phyloP scores from a whole-genome alignment of 2,888 invertebrate genomes.

The Clostera curtula region DNA sequence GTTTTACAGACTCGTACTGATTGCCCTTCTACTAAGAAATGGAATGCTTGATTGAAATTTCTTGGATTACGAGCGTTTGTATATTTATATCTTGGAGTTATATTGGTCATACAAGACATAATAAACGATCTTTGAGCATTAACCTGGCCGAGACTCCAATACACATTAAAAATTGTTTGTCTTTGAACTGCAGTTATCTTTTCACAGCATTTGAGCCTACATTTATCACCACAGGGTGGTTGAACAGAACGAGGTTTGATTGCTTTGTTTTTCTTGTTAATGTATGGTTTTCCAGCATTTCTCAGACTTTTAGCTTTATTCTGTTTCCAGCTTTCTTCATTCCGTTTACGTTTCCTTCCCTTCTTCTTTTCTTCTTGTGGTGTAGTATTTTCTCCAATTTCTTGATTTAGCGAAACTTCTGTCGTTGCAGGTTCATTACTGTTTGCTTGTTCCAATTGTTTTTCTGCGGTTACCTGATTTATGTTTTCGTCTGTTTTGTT shows the following conservation, averaged over 20 bases:
- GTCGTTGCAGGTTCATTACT: slow-evolving; percentile 6
- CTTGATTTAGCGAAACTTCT: slow-evolving; percentile 7
- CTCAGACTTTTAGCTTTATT: slow-evolving; percentile 12
- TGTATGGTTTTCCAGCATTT: slow-evolving; percentile 11
- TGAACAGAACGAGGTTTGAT: slow-evolving; percentile 11
- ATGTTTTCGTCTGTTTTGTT: slow-evolving; percentile 3
- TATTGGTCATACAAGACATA: slow-evolving; percentile 13
- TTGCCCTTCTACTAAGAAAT: slow-evolving; percentile 3
- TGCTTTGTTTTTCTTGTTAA: slow-evolving; percentile 10
- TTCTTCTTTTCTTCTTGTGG: slow-evolving; percentile 10
- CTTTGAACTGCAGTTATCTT: slow-evolving; percentile 4
- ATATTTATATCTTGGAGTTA: slow-evolving; percentile 9
- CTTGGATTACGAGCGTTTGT: slow-evolving; percentile 6
- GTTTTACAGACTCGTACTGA: slow-evolving; percentile 1
- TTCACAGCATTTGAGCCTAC: slow-evolving; percentile 9
- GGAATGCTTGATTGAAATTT: slow-evolving; percentile 5
- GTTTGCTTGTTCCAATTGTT: too few species aligned
- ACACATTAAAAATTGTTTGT: slow-evolving; percentile 1
- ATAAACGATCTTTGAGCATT: slow-evolving; percentile 12
- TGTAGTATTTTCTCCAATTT: slow-evolving; percentile 6
- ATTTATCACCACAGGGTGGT: slow-evolving; percentile 11
- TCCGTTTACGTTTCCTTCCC: slow-evolving; percentile 12
- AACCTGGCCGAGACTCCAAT: slow-evolving; percentile 4
- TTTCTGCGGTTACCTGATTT: slow-evolving; percentile 2
- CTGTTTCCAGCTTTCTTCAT: slow-evolving; percentile 11